Percentiles rank a stretch among this genome's conserved stretches.
phyloP scores from a whole-genome alignment of 2,888 invertebrate species.

The Tetragonula carbonaria region DNA sequence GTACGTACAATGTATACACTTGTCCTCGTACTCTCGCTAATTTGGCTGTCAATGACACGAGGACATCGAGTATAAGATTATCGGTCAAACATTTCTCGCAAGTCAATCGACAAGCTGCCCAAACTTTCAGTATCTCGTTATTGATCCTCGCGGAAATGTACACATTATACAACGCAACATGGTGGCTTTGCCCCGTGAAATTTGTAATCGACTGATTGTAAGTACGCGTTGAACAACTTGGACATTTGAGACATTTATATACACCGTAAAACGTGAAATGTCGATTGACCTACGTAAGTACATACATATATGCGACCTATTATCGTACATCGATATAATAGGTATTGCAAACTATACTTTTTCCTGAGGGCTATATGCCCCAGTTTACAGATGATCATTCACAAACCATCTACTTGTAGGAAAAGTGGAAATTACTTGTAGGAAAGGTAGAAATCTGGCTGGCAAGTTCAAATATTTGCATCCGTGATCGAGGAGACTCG shows the following conservation, averaged over 20 bases:
- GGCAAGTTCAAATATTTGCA: slow-evolving; percentile 25
- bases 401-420: slow-evolving; percentile 13
- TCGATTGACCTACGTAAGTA: slow-evolving; percentile 21
- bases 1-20: background rate
- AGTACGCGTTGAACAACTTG: too few species aligned
- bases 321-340: background rate
- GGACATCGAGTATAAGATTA: background rate
- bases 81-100: background rate
- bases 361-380: background rate
- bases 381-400: slow-evolving; percentile 22
- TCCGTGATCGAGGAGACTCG: background rate
- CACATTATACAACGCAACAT: background rate
- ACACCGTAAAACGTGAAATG: background rate
- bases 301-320: background rate
- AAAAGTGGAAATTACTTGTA: background rate
- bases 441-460: background rate
- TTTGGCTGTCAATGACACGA: background rate
- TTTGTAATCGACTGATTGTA: background rate
- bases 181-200: background rate
- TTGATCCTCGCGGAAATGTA: background rate
- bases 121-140: background rate
- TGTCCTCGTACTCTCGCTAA: background rate
- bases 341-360: slow-evolving; percentile 15
- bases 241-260: background rate
- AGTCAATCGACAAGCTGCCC: slow-evolving; percentile 9